phyloP scores from a whole-genome alignment of 2,888 invertebrate genomes.

The Drosophila histrio region DNA sequence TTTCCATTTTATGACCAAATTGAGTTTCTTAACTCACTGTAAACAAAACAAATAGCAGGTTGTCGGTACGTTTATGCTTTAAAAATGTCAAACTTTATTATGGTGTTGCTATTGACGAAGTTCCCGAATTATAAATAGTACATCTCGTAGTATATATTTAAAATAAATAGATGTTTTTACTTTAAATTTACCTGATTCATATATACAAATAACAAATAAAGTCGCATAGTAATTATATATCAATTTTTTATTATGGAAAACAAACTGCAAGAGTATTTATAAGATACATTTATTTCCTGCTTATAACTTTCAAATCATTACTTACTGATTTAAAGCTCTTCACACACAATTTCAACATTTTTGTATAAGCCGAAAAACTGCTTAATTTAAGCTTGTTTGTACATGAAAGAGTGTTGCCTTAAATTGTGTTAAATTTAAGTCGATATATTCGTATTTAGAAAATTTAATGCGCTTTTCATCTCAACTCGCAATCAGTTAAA shows the following conservation, averaged over 20 bases:
- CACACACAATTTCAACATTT: background rate
- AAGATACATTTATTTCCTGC: background rate
- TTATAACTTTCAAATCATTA: background rate
- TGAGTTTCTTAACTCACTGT: too few species aligned
- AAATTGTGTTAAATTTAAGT: slow-evolving; percentile 1
- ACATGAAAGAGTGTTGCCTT: background rate
- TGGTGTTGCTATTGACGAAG: too few species aligned
- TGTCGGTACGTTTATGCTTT: too few species aligned
- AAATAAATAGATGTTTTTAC: too few species aligned
- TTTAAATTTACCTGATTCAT: too few species aligned
- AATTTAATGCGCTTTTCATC: slow-evolving; percentile 44
- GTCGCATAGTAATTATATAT: background rate
- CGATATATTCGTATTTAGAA: background rate
- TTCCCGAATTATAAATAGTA: too few species aligned
- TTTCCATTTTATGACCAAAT: too few species aligned
- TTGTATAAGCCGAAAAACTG: background rate
- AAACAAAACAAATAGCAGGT: too few species aligned
- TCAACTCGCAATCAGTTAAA: slow-evolving; percentile 67
- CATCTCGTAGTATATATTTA: too few species aligned
- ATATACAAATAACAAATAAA: background rate
- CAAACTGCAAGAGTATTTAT: background rate
- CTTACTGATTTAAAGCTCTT: background rate
- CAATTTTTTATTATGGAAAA: background rate
- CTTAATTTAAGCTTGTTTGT: slow-evolving; percentile 3
- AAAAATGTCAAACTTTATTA: too few species aligned